Conservation (phyloP, 2,888 invertebrate genomes). For the Trichopria drosophilae region DNA sequence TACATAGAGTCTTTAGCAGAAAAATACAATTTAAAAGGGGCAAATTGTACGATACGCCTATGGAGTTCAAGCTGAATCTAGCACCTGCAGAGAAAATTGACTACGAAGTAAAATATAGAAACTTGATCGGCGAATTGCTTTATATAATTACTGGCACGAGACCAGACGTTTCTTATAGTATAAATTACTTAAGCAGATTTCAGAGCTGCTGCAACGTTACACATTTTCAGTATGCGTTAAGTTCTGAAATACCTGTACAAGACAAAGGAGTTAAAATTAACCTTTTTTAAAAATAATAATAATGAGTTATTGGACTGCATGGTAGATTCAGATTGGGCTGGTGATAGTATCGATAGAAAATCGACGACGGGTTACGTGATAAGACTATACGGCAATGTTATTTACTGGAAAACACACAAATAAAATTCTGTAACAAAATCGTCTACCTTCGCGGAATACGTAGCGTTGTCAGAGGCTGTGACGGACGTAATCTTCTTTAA, state of each 20-base stretch:
- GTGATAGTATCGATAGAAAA: conserved; percentile 24
- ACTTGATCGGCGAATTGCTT: too few species aligned
- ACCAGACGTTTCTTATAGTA: too few species aligned
- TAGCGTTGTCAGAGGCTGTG: conserved; percentile 40
- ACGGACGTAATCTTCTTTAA: conserved; percentile 28
- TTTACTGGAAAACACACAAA: conserved; percentile 20
- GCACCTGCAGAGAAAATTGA: conserved; percentile 2
- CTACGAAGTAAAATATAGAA: too few species aligned
- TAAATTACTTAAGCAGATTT: too few species aligned
- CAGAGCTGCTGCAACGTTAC: too few species aligned
- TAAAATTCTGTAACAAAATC: conserved; percentile 21
- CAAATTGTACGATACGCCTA: conserved; percentile 19
- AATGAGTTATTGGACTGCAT: neutral
- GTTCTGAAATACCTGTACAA: conserved; percentile 29
- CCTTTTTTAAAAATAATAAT: conserved; percentile 13
- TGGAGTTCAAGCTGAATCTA: conserved; percentile 2
- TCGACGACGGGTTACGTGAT: conserved; percentile 44
- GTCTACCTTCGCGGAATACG: conserved; percentile 41
- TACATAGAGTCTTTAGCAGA: conserved; percentile 23
- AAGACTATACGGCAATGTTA: conserved; percentile 44
- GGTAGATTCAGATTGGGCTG: conserved; percentile 28
- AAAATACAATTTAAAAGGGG: conserved; percentile 24
- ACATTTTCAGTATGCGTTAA: conserved; percentile 27
- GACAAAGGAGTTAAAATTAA: conserved; percentile 26
- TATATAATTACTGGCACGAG: too few species aligned